These are phyloP conservation scores for Mycteria americana DNA, from an alignment of 2,797 vertebrate genomes.

Conservation along the genomic window DNA sequence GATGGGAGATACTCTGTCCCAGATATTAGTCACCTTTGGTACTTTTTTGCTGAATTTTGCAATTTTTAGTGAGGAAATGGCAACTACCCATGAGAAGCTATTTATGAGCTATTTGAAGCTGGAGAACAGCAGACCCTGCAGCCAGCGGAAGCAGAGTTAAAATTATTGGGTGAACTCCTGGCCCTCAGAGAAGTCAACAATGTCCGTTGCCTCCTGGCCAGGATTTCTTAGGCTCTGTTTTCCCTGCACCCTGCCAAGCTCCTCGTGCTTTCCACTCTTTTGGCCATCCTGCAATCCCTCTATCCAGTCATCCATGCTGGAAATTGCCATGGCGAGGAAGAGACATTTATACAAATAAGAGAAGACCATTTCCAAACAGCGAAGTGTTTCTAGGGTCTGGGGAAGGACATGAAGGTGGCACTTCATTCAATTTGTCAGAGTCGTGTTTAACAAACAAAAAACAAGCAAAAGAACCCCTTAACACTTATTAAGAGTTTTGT, in stretches of 20 bases:
- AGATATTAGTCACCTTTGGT: neutral
- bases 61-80: neutral
- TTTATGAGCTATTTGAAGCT: neutral
- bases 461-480: neutral
- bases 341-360: neutral
- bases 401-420: neutral
- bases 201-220: neutral
- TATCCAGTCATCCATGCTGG: neutral
- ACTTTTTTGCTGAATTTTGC: neutral
- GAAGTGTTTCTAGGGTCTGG: neutral
- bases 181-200: neutral
- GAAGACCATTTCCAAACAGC: neutral
- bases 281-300: neutral
- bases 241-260: neutral
- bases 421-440: neutral
- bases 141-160: neutral
- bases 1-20: neutral
- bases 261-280: neutral
- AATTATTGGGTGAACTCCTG: neutral
- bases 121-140: neutral
- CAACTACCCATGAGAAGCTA: neutral
- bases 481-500: neutral
- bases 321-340: neutral
- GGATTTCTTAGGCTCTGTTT: neutral
- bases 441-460: neutral